These are phyloP conservation scores for Peromyscus maniculatus DNA, from an alignment of 2,113 vertebrate species.

Conservation along the genomic window DNA sequence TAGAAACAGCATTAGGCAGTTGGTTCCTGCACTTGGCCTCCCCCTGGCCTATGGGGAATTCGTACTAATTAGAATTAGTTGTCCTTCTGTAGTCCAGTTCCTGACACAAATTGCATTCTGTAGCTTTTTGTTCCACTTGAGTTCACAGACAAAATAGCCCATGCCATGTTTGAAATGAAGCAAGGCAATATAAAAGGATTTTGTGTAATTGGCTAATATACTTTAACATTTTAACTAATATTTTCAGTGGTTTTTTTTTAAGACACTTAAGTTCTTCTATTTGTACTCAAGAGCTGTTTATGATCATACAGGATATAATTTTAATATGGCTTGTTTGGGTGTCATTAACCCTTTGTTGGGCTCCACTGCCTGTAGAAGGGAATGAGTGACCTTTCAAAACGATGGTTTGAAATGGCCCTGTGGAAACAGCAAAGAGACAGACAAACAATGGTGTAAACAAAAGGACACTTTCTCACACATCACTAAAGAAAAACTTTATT, in stretches of 20 bases:
- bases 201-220: slow-evolving; percentile 91
- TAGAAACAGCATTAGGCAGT: slow-evolving; percentile 82
- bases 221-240: slow-evolving; percentile 90
- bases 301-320: slow-evolving; percentile 81
- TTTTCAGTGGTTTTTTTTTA: slow-evolving; percentile 85
- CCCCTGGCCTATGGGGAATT: slow-evolving; percentile 89
- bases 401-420: slow-evolving; percentile 84
- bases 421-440: slow-evolving; percentile 82
- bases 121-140: slow-evolving; percentile 93
- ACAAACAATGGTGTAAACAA: slow-evolving; percentile 67
- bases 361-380: slow-evolving; percentile 83
- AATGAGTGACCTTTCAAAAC: slow-evolving; percentile 90
- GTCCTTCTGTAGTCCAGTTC: slow-evolving; percentile 91
- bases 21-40: slow-evolving; percentile 86
- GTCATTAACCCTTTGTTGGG: slow-evolving; percentile 86
- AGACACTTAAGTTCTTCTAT: slow-evolving; percentile 85
- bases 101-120: slow-evolving; percentile 94
- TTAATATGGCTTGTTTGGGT: slow-evolving; percentile 85
- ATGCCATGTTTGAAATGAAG: slow-evolving; percentile 91
- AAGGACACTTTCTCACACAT: slow-evolving; percentile 83
- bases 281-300: slow-evolving; percentile 86
- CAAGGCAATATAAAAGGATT: slow-evolving; percentile 92
- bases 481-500: slow-evolving; percentile 84
- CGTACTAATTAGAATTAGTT: slow-evolving; percentile 94
- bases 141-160: slow-evolving; percentile 93